phyloP scores from a whole-genome alignment of 2,113 vertebrate genomes.

The Prochilodus magdalenae region DNA sequence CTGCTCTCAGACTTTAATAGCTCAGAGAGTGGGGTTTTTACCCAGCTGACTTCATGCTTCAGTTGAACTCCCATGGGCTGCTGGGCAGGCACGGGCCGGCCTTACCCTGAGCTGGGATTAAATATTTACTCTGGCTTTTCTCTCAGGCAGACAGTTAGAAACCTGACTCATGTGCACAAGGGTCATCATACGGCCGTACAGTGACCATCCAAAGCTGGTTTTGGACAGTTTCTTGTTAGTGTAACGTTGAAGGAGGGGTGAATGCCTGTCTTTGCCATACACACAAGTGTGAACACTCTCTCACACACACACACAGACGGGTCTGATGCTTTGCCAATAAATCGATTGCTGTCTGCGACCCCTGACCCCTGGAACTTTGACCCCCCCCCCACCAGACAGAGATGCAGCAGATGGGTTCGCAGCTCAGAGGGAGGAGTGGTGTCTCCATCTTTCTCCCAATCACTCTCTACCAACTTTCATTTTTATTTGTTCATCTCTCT shows the following conservation, averaged over 20 bases:
- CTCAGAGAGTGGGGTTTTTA: constrained; percentile 14
- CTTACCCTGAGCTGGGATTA: constrained; percentile 28
- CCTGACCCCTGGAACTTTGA: constrained; percentile 59
- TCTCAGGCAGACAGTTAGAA: constrained; percentile 20
- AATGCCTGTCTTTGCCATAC: not conserved
- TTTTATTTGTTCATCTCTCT: not conserved
- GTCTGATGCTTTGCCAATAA: constrained; percentile 54
- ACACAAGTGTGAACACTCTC: not conserved
- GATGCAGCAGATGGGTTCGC: constrained; percentile 64
- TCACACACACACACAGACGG: constrained; percentile 5
- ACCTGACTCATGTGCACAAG: not conserved
- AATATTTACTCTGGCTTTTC: constrained; percentile 23
- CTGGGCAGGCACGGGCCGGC: not conserved
- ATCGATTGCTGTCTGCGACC: constrained; percentile 74
- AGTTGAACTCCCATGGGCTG: not conserved
- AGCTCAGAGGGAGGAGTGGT: constrained; percentile 51
- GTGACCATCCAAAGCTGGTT: not conserved
- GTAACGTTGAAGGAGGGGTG: constrained; percentile 6
- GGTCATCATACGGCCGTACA: not conserved
- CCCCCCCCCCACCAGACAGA: constrained; percentile 51
- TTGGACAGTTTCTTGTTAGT: not conserved
- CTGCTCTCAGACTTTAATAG: not conserved
- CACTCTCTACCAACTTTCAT: constrained; percentile 33
- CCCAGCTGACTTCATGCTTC: not conserved
- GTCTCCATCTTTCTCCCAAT: constrained; percentile 30